Base-by-base conservation (phyloP, 1,140 invertebrate species). In the Babylonia areolata region DNA sequence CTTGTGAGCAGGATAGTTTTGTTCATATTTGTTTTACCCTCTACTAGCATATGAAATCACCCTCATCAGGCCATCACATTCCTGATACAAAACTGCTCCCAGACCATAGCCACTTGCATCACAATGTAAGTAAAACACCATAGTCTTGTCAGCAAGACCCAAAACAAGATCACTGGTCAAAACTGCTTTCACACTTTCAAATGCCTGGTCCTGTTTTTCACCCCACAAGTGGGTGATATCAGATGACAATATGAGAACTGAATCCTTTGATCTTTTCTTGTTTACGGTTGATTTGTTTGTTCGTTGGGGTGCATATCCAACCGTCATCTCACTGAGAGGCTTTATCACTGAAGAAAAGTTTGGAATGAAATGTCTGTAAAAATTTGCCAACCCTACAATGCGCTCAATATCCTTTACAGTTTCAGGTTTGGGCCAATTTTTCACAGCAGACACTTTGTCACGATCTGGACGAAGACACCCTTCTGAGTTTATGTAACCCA, bases 31-130 rank as follows among this genome's bases (percentile, higher is more conserved):
- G 9, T 31, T 81, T 1, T 86, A 42, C 0, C 82, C 78, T 37
- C 86, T 71, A 51, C 88, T 89, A 11, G 85, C 88, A 87, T 88
- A 92, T 1, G 89, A 89, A 31, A 92, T 88, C 0, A 88, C 51
- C n/a, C n/a, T n/a, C n/a, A n/a, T n/a, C n/a, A n/a, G n/a, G 46
- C 88, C 85, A 15, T 90, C 84, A 75, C 88, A 81, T 51, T 71
- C 40, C 81, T 92, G 92, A 33, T 84, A 88, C 31, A 93, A 86
- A 0, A 91, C 91, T 20, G 88, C 89, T 17, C 92, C n/a, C 17
- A 93, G 35, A 3, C 87, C 90, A 9, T 28, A 12, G 37, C 86
- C 81, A 37, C 86, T 88, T 17, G 89, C 90, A 77, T 92, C 90
- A 40, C 69, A 87, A 73, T 92, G 88, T 6, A 92, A 28, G 12